Percentiles rank a stretch among this genome's conserved stretches.
phyloP scores from a whole-genome alignment of 2,888 invertebrate species.

The Diarsia brunnea region DNA sequence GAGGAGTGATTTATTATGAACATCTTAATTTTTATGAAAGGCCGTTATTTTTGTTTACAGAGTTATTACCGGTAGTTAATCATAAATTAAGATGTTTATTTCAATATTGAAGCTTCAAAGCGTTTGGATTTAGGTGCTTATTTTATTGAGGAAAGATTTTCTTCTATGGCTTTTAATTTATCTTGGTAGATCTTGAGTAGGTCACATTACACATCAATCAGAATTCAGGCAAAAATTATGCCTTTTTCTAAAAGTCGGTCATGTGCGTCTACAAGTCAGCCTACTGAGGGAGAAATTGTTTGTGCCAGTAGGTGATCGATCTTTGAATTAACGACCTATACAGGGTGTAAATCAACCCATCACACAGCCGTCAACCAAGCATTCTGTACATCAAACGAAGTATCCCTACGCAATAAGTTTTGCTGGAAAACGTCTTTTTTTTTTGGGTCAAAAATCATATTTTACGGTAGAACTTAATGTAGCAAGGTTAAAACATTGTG shows the following conservation, averaged over 20 bases:
- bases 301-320: not conserved
- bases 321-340: not conserved
- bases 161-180: not conserved
- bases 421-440: no score
- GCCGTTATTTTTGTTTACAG: constrained; percentile 45
- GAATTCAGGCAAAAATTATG: not conserved
- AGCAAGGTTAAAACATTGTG: no score
- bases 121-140: not conserved
- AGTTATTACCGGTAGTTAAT: constrained; percentile 54
- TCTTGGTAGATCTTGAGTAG: not conserved
- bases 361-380: no score
- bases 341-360: no score
- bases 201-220: not conserved
- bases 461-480: no score
- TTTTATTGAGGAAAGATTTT: not conserved
- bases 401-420: no score
- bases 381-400: no score
- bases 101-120: constrained; percentile 44
- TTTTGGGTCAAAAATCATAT: no score
- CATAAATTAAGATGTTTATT: constrained; percentile 44
- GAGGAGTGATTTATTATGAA: constrained; percentile 51
- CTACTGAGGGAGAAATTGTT: not conserved
- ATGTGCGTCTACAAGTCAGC: not conserved
- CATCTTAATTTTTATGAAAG: constrained; percentile 55
- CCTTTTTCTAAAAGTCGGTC: not conserved